Base-by-base conservation (phyloP, 2,113 vertebrate species). In the Forbesichthys agassizii region DNA sequence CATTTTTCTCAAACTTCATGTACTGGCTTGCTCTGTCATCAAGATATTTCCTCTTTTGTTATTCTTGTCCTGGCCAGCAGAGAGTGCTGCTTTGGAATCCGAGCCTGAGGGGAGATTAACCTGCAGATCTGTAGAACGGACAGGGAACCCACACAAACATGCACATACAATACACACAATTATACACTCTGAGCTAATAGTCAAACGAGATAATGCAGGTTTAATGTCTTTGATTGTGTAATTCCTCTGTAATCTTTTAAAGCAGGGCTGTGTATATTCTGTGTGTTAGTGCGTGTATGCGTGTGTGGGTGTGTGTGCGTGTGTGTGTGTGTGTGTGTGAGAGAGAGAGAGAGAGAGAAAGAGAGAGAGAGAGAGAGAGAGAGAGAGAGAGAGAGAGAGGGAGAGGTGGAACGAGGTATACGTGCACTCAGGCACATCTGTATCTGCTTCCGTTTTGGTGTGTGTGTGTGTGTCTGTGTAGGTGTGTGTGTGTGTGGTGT, bases 231-330 rank as follows among this genome's bases (percentile, higher is more conserved):
- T 93, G 91, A 93, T 93, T 88, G 64, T 85, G 90, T 93, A 93
- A 93, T 93, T 91, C 91, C 91, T 90, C 88, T 87, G 90, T 93
- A 92, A 93, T 92, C 91, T 91, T 84, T 88, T 90, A 88, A 92
- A 91, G 83, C 82, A 85, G 76, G 78, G 79, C 86, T 90, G 86
- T 77, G 77, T 85, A 69, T 73, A 82, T 84, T 69, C 61, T 82
- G 66, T 57, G 48, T 74, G 64, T 46, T 68, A 69, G 63, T 69
- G 68, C 48, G 52, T 74, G 55, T 47, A 70, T 36, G 64, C 72
- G 57, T 16, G 58, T 61, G 52, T 12, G 52, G 0, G 52, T 3
- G 52, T 7, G 53, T n/a, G 53, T n/a, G 53, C 7, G 14, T n/a
- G 53, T 5, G 13, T 49, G 62, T 27, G 47, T 49, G 47, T 20